phyloP scores from a whole-genome alignment of 37 sponge, comb jelly and placozoan genomes.

The Sycon ciliatum region DNA sequence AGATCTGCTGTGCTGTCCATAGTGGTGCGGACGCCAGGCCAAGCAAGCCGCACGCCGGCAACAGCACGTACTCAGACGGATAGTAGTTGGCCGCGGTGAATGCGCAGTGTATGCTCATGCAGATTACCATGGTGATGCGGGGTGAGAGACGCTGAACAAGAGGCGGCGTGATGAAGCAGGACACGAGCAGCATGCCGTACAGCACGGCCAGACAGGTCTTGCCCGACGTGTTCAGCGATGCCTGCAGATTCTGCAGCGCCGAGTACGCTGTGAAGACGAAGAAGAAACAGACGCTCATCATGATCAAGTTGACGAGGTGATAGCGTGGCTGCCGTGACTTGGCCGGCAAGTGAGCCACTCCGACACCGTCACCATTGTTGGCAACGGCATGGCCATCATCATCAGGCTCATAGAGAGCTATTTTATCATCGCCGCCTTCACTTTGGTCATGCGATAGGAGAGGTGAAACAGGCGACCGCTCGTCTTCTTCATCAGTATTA shows the following conservation, averaged over 20 bases:
- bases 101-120: not conserved
- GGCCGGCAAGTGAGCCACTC: too few species aligned
- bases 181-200: constrained; percentile 26
- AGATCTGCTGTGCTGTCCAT: constrained; percentile 28
- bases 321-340: too few species aligned
- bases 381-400: too few species aligned
- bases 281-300: constrained; percentile 18
- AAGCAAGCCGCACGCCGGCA: constrained; percentile 43
- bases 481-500: too few species aligned
- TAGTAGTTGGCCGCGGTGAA: constrained; percentile 50
- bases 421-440: too few species aligned
- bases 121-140: not conserved
- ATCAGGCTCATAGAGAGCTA: too few species aligned
- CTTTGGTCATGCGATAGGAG: too few species aligned
- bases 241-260: constrained; percentile 43
- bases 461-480: too few species aligned
- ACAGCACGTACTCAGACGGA: constrained; percentile 53
- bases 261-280: constrained; percentile 32
- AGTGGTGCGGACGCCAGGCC: constrained; percentile 51
- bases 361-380: too few species aligned
- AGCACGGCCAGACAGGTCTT: constrained; percentile 26
- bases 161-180: constrained; percentile 26
- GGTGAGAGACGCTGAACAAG: constrained; percentile 20
- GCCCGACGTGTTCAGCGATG: constrained; percentile 42
- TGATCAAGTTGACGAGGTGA: too few species aligned